Percentiles rank a stretch among this genome's conserved stretches.
These are phyloP conservation scores for Tenrec ecaudatus DNA, from an alignment of 2,113 vertebrate species.

Conservation along the genomic window DNA sequence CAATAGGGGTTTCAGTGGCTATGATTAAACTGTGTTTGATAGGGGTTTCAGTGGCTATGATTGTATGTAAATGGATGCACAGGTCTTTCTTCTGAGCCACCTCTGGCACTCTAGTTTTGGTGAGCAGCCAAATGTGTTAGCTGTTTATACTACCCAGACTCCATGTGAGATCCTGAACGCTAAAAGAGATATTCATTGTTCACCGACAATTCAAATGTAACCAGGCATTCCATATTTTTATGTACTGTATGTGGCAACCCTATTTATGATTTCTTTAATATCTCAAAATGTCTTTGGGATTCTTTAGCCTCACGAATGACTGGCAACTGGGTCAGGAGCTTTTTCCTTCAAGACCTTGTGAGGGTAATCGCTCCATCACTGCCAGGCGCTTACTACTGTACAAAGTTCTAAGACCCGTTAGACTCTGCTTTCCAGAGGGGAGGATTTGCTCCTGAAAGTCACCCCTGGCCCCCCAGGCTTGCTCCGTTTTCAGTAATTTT, in stretches of 20 bases:
- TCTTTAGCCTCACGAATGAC: background rate
- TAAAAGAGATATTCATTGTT: background rate
- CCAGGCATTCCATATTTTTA: background rate
- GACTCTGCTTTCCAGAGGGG: background rate
- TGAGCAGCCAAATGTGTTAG: background rate
- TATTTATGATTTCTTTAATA: background rate
- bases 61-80: no score
- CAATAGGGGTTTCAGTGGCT: no score
- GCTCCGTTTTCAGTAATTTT: conserved; percentile 10
- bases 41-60: no score
- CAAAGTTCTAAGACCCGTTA: background rate
- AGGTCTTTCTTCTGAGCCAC: background rate
- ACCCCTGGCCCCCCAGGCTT: background rate
- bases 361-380: background rate
- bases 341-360: background rate
- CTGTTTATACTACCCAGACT: background rate
- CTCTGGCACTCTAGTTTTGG: background rate
- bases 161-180: background rate
- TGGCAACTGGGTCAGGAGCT: background rate
- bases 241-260: background rate
- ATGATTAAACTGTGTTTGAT: no score
- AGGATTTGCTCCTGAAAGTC: conserved; percentile 13
- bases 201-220: conserved; percentile 12
- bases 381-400: background rate
- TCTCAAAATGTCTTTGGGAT: background rate